Conservation (phyloP, 2,888 invertebrate species). For the Sinotaia quadrata region DNA sequence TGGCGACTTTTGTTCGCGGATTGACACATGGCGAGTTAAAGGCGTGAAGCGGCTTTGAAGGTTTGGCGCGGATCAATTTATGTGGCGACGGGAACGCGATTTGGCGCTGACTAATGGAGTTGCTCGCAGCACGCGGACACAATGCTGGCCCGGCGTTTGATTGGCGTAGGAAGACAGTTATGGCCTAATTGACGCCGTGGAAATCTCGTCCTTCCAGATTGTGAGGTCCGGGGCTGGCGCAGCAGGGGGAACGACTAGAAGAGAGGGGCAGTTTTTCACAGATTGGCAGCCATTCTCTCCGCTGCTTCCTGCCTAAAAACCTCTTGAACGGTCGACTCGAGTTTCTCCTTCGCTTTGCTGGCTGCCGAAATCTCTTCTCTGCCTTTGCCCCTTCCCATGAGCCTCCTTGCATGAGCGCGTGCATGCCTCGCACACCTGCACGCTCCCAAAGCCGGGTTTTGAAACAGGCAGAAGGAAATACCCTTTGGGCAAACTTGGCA, state of each 20-base stretch:
- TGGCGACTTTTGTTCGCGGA: slow-evolving; percentile 26
- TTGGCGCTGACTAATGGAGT: slow-evolving; percentile 27
- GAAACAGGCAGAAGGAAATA: not conserved
- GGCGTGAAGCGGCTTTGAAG: slow-evolving; percentile 27
- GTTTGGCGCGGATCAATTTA: slow-evolving; percentile 27
- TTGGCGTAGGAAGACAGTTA: slow-evolving; percentile 32
- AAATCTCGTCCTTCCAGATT: slow-evolving; percentile 13
- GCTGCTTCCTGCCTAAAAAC: slow-evolving; percentile 7
- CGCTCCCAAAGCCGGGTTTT: not conserved
- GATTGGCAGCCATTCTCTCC: not conserved
- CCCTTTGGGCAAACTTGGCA: not conserved
- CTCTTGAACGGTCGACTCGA: slow-evolving; percentile 27
- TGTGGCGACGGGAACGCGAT: slow-evolving; percentile 23
- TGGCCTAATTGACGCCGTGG: slow-evolving; percentile 29
- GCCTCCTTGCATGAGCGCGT: not conserved
- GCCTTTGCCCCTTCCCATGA: not conserved
- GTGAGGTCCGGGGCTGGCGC: slow-evolving; percentile 10
- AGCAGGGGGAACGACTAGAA: slow-evolving; percentile 6
- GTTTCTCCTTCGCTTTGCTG: slow-evolving; percentile 18
- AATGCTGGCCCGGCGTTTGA: slow-evolving; percentile 20
- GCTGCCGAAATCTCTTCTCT: not conserved
- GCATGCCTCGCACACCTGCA: not conserved
- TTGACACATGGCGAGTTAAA: slow-evolving; percentile 21
- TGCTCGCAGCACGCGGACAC: slow-evolving; percentile 23
- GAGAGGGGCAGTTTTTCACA: not conserved